Evolutionary conservation across 2,888 invertebrate genomes (phyloP).

Genomic region (Microdon myrmicae): DNA sequence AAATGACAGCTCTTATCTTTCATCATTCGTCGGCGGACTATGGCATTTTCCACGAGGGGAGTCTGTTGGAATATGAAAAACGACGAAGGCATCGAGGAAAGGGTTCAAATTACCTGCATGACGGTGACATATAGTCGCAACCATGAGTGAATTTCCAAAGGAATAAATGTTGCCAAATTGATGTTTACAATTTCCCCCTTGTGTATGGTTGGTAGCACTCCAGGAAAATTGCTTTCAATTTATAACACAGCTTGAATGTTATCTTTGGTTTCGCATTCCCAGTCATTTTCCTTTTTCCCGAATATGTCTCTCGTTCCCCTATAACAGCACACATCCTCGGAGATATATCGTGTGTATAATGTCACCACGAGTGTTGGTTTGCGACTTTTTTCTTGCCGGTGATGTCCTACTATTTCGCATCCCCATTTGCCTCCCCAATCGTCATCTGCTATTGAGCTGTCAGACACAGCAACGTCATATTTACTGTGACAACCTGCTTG

Average conservation of each 20-base stretch:
- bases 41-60: constrained; percentile 29
- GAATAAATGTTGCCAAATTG: constrained; percentile 47
- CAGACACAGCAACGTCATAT: constrained; percentile 44
- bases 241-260: constrained; percentile 50
- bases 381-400: too few relatives aligned
- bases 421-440: neutral
- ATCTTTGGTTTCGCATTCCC: constrained; percentile 28
- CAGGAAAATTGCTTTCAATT: constrained; percentile 42
- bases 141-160: constrained; percentile 3
- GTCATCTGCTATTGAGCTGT: constrained; percentile 42
- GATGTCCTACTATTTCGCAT: constrained; percentile 13
- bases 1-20: constrained; percentile 48
- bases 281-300: constrained; percentile 29
- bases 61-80: constrained; percentile 6
- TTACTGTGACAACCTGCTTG: too few relatives aligned
- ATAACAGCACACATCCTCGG: constrained; percentile 28
- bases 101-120: constrained; percentile 43
- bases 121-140: neutral
- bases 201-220: constrained; percentile 5
- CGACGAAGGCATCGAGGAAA: constrained; percentile 13
- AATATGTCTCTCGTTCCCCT: neutral
- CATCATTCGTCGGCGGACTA: constrained; percentile 33
- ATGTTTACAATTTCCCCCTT: constrained; percentile 49
- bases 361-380: constrained; percentile 39
- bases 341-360: constrained; percentile 49